These are phyloP conservation scores for Platyrinchus mystaceus DNA, from an alignment of 2,797 vertebrate genomes.

Conservation along the genomic window DNA sequence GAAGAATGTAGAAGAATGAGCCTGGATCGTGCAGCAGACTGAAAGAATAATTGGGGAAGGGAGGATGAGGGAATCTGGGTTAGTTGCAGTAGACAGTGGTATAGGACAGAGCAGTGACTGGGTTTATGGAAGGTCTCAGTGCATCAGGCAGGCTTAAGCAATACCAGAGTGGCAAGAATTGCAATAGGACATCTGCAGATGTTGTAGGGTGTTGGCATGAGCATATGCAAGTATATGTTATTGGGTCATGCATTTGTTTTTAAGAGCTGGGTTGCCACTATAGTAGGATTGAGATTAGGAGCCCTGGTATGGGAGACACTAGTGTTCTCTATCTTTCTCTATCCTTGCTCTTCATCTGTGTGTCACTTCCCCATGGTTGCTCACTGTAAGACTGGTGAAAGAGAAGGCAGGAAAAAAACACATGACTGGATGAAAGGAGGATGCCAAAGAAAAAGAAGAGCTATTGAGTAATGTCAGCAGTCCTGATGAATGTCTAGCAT, in stretches of 20 bases:
- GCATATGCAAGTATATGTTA: not conserved
- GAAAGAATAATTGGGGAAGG: not conserved
- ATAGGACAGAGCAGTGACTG: not conserved
- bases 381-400: not conserved
- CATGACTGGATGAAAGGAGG: not conserved
- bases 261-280: not conserved
- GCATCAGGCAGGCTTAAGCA: not conserved
- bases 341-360: not conserved
- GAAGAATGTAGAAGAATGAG: not conserved
- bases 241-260: not conserved
- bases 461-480: not conserved
- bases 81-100: not conserved
- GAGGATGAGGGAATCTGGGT: not conserved
- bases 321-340: not conserved
- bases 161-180: not conserved
- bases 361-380: not conserved
- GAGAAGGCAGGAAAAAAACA: not conserved
- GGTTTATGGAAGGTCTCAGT: not conserved
- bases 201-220: not conserved
- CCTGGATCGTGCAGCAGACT: not conserved
- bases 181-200: not conserved
- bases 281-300: not conserved
- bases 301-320: not conserved
- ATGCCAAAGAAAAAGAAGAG: not conserved
- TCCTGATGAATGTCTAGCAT: conserved; percentile 3